Conservation (phyloP, 2,113 vertebrate species). For the Hiodon alosoides region DNA sequence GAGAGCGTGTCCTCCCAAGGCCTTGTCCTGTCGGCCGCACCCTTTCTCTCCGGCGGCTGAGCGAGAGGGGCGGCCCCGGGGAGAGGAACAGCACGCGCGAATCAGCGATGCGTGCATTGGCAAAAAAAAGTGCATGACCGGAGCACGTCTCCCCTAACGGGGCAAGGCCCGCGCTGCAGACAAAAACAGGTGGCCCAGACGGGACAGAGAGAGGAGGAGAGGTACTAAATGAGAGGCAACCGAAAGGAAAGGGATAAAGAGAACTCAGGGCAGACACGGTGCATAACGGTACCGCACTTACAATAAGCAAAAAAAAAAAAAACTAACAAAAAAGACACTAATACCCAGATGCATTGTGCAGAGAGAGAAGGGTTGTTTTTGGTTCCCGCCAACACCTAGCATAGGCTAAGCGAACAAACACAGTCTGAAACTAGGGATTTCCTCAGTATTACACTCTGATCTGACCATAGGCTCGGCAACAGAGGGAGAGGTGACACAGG, state of each 20-base stretch:
- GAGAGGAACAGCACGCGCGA: not conserved
- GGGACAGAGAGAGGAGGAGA: slow-evolving; percentile 25
- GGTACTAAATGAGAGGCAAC: not conserved
- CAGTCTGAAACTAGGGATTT: too few relatives aligned
- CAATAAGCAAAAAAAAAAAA: not conserved
- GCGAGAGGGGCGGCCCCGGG: not conserved
- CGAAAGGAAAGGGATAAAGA: slow-evolving; percentile 10
- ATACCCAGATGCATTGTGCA: too few relatives aligned
- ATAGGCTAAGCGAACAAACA: too few relatives aligned
- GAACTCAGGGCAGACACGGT: not conserved
- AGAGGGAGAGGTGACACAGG: too few relatives aligned
- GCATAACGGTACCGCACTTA: not conserved
- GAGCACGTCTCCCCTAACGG: not conserved
- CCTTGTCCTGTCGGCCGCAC: not conserved
- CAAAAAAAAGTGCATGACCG: not conserved
- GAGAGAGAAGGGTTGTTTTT: too few relatives aligned
- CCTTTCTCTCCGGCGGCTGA: not conserved
- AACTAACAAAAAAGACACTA: too few relatives aligned
- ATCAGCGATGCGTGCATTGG: not conserved
- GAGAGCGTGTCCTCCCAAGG: not conserved
- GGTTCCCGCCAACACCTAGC: too few relatives aligned
- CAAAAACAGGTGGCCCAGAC: too few relatives aligned
- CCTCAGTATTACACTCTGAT: too few relatives aligned
- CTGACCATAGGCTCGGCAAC: too few relatives aligned
- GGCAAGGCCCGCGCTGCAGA: not conserved